Percentiles rank a stretch among this genome's conserved stretches.
These are phyloP conservation scores for Australoheros facetus DNA, from an alignment of 2,797 vertebrate genomes.

Conservation along the genomic window DNA sequence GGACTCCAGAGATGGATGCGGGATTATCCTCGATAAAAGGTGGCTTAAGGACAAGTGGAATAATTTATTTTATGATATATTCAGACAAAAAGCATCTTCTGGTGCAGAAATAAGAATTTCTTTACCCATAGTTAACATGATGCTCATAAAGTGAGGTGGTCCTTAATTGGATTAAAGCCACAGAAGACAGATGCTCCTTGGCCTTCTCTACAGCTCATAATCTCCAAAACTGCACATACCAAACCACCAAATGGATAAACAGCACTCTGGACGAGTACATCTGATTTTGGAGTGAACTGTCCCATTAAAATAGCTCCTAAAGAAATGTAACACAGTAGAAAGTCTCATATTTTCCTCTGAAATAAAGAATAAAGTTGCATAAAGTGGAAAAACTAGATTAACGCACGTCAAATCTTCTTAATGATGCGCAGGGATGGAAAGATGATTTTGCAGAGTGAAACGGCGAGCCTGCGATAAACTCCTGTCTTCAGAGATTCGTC, in stretches of 20 bases:
- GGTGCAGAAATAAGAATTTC: not conserved
- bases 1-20: not conserved
- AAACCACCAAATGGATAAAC: not conserved
- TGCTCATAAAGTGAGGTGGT: not conserved
- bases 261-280: not conserved
- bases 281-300: not conserved
- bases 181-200: accelerated
- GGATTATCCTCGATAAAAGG: not conserved
- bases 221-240: accelerated
- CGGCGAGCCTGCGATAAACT: not conserved
- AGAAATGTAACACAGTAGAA: accelerated
- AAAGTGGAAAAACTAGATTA: not conserved
- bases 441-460: not conserved
- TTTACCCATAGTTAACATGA: too few relatives aligned
- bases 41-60: not conserved
- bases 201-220: not conserved
- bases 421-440: not conserved
- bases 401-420: not conserved
- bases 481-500: conserved; percentile 18
- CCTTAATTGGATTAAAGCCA: not conserved
- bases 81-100: not conserved
- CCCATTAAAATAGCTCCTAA: not conserved
- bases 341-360: not conserved
- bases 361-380: not conserved
- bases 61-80: not conserved